Base-by-base conservation (phyloP, 2,797 vertebrate genomes). In the Lepilemur ruficaudatus region DNA sequence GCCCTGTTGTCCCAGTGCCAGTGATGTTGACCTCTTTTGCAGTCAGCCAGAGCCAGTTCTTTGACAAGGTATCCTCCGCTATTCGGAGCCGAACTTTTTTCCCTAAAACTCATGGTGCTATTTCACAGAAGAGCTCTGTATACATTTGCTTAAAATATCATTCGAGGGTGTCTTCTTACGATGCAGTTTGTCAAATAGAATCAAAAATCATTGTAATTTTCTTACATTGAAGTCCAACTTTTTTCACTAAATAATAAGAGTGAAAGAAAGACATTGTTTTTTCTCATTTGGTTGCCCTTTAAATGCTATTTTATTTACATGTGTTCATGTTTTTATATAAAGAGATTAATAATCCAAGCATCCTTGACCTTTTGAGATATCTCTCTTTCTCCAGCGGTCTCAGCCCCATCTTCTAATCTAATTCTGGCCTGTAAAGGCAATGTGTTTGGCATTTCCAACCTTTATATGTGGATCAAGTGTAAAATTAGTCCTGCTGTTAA, bases 401-500 rank as follows among this genome's bases (percentile, higher is more conserved):
- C 10, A 70, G 13, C 11, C 28, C 13, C 9, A 70, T 43, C 67
- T 92, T 38, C 5, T 69, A 92, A 69, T 41, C 30, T 48, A 85
- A 86, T 80, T 89, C 50, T 75, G 43, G 10, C 23, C 6, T 48
- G 1, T 10, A 50, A 85, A 83, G 18, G 15, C 52, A 69, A 14
- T 14, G 9, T 52, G 48, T 89, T 84, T 30, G 8, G 14, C 38
- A 5, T 86, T 90, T 92, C 18, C 12, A 82, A 82, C 1, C 41
- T 86, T n/a, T 79, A 41, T 59, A 57, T 78, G 14, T 94, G 28
- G 22, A 52, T 89, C 41, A 81, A 80, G 18, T 82, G 59, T 57
- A 97, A 92, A 82, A 65, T 85, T 55, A 86, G 32, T 63, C 35
- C 20, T 91, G 7, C 20, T 84, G 32, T 43, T 81, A 86, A 92